Evolutionary conservation across 2,888 invertebrate species (phyloP).

Genomic region (Hyalella azteca): DNA sequence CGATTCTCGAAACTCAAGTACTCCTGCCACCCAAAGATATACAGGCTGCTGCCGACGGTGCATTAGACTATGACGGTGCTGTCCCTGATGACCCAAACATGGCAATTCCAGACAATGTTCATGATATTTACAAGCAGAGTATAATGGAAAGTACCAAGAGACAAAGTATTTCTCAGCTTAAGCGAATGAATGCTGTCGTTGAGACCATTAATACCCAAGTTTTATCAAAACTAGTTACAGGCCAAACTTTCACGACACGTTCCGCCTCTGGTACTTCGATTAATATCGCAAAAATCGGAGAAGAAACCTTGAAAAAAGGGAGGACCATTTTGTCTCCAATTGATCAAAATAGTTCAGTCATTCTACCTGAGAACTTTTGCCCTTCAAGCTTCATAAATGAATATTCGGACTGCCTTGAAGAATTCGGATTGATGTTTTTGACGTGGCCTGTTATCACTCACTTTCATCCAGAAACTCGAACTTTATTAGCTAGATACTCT

Average conservation of each 20-base stretch:
- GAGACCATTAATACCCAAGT: slow-evolving; percentile 40
- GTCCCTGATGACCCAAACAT: slow-evolving; percentile 13
- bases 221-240: slow-evolving; percentile 28
- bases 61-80: slow-evolving; percentile 42
- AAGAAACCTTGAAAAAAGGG: slow-evolving; percentile 36
- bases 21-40: slow-evolving; percentile 39
- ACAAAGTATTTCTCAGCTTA: slow-evolving; percentile 39
- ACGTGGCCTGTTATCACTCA: slow-evolving; percentile 53
- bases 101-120: background rate
- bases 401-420: slow-evolving; percentile 40
- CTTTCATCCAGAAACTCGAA: slow-evolving; percentile 31
- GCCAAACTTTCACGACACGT: slow-evolving; percentile 36
- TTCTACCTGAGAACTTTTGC: slow-evolving; percentile 43
- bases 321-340: slow-evolving; percentile 1
- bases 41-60: background rate
- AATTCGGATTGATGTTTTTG: slow-evolving; percentile 37
- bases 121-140: slow-evolving; percentile 30
- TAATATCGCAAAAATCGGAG: slow-evolving; percentile 42
- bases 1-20: slow-evolving; percentile 38
- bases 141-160: slow-evolving; percentile 37
- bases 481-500: background rate
- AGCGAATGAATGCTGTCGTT: slow-evolving; percentile 40
- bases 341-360: slow-evolving; percentile 39
- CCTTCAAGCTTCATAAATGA: slow-evolving; percentile 36
- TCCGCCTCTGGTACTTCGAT: slow-evolving; percentile 42